Conservation (phyloP, 2,888 invertebrate genomes). For the Hypolimnas misippus region DNA sequence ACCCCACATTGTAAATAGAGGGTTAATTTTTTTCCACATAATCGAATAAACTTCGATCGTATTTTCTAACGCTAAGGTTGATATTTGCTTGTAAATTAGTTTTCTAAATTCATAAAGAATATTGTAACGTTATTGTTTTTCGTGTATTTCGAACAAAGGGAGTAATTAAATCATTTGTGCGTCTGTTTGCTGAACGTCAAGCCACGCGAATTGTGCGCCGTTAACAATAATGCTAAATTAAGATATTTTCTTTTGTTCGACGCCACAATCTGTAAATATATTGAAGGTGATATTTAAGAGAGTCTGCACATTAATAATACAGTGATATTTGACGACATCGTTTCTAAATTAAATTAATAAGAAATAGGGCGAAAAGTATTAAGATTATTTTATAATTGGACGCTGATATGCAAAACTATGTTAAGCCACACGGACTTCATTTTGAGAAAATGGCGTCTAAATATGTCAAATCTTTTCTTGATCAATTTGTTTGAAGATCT, state of each 20-base stretch:
- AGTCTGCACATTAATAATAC: background rate
- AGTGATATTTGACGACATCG: too few relatives aligned
- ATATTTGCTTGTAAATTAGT: slow-evolving; percentile 27
- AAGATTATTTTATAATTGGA: too few relatives aligned
- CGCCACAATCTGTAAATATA: slow-evolving; percentile 56
- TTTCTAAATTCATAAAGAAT: background rate
- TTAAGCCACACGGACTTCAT: too few relatives aligned
- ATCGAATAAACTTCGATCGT: slow-evolving; percentile 15
- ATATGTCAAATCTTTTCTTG: too few relatives aligned
- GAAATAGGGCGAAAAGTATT: too few relatives aligned
- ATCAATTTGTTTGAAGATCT: too few relatives aligned
- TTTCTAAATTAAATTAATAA: too few relatives aligned
- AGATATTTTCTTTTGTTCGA: slow-evolving; percentile 49
- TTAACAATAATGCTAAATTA: slow-evolving; percentile 64
- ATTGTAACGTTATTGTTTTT: slow-evolving; percentile 33
- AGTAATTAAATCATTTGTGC: slow-evolving; percentile 60
- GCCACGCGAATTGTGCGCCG: slow-evolving; percentile 49
- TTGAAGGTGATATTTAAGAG: slow-evolving; percentile 39
- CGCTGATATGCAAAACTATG: too few relatives aligned
- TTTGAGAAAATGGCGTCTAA: too few relatives aligned
- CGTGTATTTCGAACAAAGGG: slow-evolving; percentile 56
- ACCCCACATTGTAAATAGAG: slow-evolving; percentile 46
- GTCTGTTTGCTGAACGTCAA: slow-evolving; percentile 50
- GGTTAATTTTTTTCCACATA: background rate
- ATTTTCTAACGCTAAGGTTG: slow-evolving; percentile 32